Evolutionary conservation across 2,888 invertebrate species (phyloP).

Genomic region (Caenorhabditis zanzibari): DNA sequence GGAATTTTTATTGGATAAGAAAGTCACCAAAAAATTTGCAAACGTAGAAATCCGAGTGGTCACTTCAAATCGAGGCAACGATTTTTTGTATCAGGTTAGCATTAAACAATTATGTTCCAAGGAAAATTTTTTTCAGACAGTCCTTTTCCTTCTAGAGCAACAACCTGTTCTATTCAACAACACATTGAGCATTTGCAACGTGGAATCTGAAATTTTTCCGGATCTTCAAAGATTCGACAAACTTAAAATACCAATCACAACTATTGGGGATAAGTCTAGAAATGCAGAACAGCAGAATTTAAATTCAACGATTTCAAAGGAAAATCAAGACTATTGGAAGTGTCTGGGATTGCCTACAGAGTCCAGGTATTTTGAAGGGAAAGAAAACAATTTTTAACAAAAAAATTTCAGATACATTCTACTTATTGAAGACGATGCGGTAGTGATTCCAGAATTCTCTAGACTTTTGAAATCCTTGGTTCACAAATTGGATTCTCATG

Average conservation of each 20-base stretch:
- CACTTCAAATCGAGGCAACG: constrained; percentile 60
- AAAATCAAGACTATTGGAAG: constrained; percentile 72
- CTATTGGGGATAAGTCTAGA: background rate
- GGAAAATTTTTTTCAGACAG: constrained; percentile 56
- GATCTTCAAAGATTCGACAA: constrained; percentile 36
- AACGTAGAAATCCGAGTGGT: constrained; percentile 65
- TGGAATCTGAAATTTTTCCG: constrained; percentile 36
- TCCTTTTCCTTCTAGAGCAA: constrained; percentile 53
- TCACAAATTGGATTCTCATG: constrained; percentile 49
- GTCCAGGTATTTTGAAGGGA: background rate
- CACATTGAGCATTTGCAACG: constrained; percentile 54
- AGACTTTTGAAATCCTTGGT: constrained; percentile 61
- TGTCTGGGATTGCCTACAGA: constrained; percentile 61
- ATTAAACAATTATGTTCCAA: too few species aligned
- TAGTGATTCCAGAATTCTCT: constrained; percentile 63
- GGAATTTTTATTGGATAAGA: background rate
- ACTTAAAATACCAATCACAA: constrained; percentile 3
- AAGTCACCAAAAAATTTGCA: background rate
- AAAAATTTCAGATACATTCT: constrained; percentile 65
- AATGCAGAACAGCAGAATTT: too few species aligned
- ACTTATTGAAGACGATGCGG: constrained; percentile 74
- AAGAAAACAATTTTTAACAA: background rate
- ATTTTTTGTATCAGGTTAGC: constrained; percentile 51
- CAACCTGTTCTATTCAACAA: background rate
- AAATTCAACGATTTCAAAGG: constrained; percentile 61